Base-by-base conservation (phyloP, 2,113 vertebrate species). In the Tachuris rubrigastra region DNA sequence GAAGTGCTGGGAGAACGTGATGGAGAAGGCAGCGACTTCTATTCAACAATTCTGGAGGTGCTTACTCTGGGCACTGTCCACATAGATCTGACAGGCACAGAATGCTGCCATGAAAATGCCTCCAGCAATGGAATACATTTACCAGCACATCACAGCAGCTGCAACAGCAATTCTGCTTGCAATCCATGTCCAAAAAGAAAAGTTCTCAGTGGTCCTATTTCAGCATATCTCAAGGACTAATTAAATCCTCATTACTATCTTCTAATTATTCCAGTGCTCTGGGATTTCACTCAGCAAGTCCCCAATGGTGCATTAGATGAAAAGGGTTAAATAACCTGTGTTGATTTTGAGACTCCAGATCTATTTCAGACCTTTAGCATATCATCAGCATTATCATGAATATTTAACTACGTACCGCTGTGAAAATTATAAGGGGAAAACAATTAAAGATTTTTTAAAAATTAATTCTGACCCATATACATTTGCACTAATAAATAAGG, bases 401-500 rank as follows among this genome's bases (percentile, higher is more conserved):
- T 98, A 98, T 98, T 98, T 98, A 98, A 98, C 96, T 96, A 98
- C 44, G 39, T 71, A 98, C 97, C 69, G 96, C 98, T 98, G 98
- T 97, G 98, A 98, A 98, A 98, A 98, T 97, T 97, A 96, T 98
- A 97, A 97, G 95, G 94, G 94, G 95, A 97, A 97, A 98, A 98
- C 98, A 98, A 98, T 98, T 98, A 98, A 97, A 97, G 97, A 97
- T 94, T 97, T 98, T 97, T 96, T 25, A 83, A 98, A 97, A 98
- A 98, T 98, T 98, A 98, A 98, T 98, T 98, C 97, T 98, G 97
- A 98, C 97, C 98, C 97, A 98, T 98, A 97, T 97, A 97, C 97
- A 97, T 98, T 98, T 97, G 95, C 97, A 97, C 96, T 98, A 98
- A 98, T 98, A 98, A 98, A 98, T 98, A 98, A 98, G 95, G 93